Percentiles rank a stretch among this genome's conserved stretches.
Conservation (phyloP, 1,140 invertebrate genomes). For the Drosophila kanapiae region DNA sequence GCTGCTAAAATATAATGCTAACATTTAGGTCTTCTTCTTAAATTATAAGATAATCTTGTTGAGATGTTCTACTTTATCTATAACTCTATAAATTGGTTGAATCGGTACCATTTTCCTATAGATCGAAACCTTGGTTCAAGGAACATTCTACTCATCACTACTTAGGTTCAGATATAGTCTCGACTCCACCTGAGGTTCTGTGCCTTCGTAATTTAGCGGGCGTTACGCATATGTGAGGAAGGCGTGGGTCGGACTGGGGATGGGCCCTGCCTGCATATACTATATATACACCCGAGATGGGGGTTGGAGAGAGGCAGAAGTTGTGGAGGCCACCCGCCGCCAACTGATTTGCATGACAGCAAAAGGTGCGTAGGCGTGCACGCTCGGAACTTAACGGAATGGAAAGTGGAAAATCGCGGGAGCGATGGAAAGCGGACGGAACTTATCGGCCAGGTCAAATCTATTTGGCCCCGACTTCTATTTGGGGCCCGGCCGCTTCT, state of each 20-base stretch:
- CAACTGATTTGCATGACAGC: conserved; percentile 78
- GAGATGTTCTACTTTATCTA: too few relatives aligned
- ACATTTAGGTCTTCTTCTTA: background rate
- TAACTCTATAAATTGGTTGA: background rate
- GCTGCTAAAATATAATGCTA: too few relatives aligned
- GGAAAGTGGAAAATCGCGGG: conserved; percentile 28
- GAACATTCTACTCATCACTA: conserved; percentile 18
- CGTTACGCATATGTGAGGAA: conserved; percentile 59
- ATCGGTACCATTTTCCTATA: background rate
- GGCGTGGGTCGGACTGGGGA: conserved; percentile 17
- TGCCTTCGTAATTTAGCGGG: conserved; percentile 55
- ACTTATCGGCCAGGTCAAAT: conserved; percentile 67
- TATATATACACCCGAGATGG: conserved; percentile 4
- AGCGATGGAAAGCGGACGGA: background rate
- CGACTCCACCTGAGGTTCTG: conserved; percentile 22
- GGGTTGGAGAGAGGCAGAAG: background rate
- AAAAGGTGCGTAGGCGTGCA: conserved; percentile 78
- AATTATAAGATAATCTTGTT: background rate
- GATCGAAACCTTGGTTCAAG: too few relatives aligned
- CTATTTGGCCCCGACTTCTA: conserved; percentile 56
- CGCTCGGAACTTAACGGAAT: conserved; percentile 50
- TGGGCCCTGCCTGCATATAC: conserved; percentile 10
- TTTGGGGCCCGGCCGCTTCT: conserved; percentile 17
- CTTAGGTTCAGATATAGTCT: conserved; percentile 8
- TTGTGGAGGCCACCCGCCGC: conserved; percentile 48